phyloP scores from a whole-genome alignment of 2,888 invertebrate genomes.

The Adelphocoris suturalis region DNA sequence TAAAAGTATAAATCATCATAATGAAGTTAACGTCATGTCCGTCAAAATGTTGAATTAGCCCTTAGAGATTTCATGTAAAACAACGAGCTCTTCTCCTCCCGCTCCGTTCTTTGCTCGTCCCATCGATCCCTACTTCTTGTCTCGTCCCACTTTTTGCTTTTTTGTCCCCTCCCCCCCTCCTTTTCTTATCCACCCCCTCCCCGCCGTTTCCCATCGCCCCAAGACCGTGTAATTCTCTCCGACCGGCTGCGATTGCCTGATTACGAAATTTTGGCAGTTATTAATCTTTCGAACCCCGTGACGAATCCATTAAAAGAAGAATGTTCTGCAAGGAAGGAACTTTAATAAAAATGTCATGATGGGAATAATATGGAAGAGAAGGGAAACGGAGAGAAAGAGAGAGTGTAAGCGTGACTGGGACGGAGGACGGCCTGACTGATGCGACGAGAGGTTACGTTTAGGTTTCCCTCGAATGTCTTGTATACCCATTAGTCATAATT shows the following conservation, averaged over 20 bases:
- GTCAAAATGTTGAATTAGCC: constrained; percentile 64
- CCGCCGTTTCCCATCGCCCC: not conserved
- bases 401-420: not conserved
- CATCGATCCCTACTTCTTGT: constrained; percentile 47
- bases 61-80: constrained; percentile 57
- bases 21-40: constrained; percentile 62
- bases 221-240: constrained; percentile 31
- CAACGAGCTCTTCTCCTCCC: constrained; percentile 34
- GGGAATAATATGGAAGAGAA: constrained; percentile 33
- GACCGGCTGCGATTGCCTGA: constrained; percentile 54
- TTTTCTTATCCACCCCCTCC: not conserved
- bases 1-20: constrained; percentile 46
- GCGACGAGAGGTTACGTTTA: not conserved
- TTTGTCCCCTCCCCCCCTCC: not conserved
- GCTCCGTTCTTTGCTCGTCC: not conserved
- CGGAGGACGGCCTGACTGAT: not conserved
- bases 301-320: constrained; percentile 61
- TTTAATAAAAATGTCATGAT: constrained; percentile 65
- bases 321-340: constrained; percentile 54
- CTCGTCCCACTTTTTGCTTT: constrained; percentile 29
- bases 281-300: constrained; percentile 56
- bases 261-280: constrained; percentile 62
- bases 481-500: constrained; percentile 35
- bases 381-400: not conserved
- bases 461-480: constrained; percentile 21